Evolutionary conservation across 2,113 vertebrate genomes (phyloP).

Genomic region (Scomber colias): DNA sequence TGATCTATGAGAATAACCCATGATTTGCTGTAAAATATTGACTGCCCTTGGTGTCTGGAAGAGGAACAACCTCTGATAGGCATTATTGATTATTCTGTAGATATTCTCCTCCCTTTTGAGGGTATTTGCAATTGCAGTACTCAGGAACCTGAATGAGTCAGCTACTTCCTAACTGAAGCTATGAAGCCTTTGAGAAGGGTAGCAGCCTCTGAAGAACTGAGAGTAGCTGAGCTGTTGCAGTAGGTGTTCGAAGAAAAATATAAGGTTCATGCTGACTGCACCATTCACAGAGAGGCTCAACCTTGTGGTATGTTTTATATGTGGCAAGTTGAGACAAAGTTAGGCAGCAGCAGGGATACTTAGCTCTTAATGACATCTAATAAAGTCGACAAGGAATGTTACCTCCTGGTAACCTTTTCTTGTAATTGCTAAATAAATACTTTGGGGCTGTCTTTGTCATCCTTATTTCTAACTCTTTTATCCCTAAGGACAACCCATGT

Average conservation of each 20-base stretch:
- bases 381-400: too few species aligned
- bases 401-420: too few species aligned
- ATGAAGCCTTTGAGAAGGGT: slow-evolving; percentile 12
- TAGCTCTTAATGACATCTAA: not conserved
- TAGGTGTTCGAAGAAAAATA: not conserved
- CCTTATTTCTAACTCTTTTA: not conserved
- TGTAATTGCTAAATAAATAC: too few species aligned
- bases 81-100: slow-evolving; percentile 34
- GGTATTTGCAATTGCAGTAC: not conserved
- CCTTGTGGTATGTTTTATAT: too few species aligned
- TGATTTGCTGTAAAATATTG: slow-evolving; percentile 30
- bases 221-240: not conserved
- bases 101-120: slow-evolving; percentile 18
- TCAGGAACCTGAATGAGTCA: slow-evolving; percentile 25
- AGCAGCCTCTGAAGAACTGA: not conserved
- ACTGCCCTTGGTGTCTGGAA: not conserved
- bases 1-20: slow-evolving; percentile 27
- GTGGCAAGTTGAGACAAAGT: not conserved
- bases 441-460: not conserved
- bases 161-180: slow-evolving; percentile 28
- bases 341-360: not conserved
- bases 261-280: not conserved
- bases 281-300: not conserved
- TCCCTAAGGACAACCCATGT: not conserved
- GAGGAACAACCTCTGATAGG: slow-evolving; percentile 13